These are phyloP conservation scores for Colletes collaris DNA, from an alignment of 2,888 invertebrate species.

Conservation along the genomic window DNA sequence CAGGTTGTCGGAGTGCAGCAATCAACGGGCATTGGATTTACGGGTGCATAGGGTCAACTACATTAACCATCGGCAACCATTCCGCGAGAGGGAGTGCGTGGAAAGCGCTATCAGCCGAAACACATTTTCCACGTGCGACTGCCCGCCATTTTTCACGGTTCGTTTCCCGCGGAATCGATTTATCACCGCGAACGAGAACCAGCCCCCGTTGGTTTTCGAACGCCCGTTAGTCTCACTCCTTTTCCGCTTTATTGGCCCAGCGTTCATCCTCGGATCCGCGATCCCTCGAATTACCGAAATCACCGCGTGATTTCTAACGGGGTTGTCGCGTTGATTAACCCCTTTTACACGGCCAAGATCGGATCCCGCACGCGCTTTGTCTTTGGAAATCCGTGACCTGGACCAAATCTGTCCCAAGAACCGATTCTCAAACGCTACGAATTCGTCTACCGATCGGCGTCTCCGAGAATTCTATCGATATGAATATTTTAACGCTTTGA, in stretches of 20 bases:
- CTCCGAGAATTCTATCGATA: no score
- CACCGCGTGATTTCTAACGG: constrained; percentile 52
- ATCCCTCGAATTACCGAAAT: constrained; percentile 52
- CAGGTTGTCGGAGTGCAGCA: constrained; percentile 38
- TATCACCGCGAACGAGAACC: constrained; percentile 65
- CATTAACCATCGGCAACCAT: constrained; percentile 62
- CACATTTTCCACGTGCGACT: constrained; percentile 73
- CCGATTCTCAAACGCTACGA: no score
- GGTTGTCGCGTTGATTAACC: constrained; percentile 35
- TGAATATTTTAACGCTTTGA: no score
- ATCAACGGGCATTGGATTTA: constrained; percentile 63
- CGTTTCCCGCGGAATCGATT: constrained; percentile 71
- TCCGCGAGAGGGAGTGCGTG: constrained; percentile 31
- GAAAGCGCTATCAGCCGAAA: constrained; percentile 70
- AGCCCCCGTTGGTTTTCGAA: constrained; percentile 54
- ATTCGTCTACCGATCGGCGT: no score
- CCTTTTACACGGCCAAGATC: not conserved
- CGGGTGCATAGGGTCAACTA: constrained; percentile 66
- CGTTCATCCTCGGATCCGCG: constrained; percentile 33
- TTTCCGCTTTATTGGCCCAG: constrained; percentile 66
- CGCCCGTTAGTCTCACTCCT: constrained; percentile 61
- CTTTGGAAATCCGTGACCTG: no score
- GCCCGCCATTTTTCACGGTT: constrained; percentile 72
- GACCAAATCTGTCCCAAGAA: no score
- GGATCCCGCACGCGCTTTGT: not conserved